phyloP scores from a whole-genome alignment of 2,888 invertebrate genomes.

The Leptinotarsa haldemani region DNA sequence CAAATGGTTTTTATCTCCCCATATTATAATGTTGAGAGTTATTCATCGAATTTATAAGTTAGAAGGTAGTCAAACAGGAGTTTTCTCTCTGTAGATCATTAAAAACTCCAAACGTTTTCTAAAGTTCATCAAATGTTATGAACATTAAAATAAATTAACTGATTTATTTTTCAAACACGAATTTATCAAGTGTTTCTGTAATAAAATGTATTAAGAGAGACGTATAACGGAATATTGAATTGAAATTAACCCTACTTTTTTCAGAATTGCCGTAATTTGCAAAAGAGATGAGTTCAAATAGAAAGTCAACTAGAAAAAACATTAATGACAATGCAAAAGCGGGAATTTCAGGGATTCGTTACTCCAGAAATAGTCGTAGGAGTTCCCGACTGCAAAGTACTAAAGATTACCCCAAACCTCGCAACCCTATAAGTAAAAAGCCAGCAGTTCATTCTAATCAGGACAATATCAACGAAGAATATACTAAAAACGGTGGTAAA shows the following conservation, averaged over 20 bases:
- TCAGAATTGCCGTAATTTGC: slow-evolving; percentile 1
- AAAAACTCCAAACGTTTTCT: background rate
- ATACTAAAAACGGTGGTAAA: background rate
- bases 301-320: background rate
- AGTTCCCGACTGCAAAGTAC: slow-evolving; percentile 19
- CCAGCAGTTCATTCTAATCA: background rate
- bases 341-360: background rate
- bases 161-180: background rate
- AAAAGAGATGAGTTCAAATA: slow-evolving; percentile 5
- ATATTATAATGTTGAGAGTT: background rate
- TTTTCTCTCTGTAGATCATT: background rate
- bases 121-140: background rate
- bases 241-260: slow-evolving; percentile 14
- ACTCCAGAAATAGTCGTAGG: slow-evolving; percentile 7
- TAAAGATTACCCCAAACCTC: background rate
- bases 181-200: background rate
- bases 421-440: background rate
- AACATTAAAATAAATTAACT: background rate
- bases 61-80: background rate
- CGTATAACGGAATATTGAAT: background rate
- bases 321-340: background rate
- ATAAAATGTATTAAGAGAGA: background rate
- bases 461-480: background rate
- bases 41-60: background rate
- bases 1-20: background rate